Percentiles rank a stretch among this genome's conserved stretches.
Conservation (phyloP, 2,113 vertebrate genomes). For the Notarius quadriscutis region DNA sequence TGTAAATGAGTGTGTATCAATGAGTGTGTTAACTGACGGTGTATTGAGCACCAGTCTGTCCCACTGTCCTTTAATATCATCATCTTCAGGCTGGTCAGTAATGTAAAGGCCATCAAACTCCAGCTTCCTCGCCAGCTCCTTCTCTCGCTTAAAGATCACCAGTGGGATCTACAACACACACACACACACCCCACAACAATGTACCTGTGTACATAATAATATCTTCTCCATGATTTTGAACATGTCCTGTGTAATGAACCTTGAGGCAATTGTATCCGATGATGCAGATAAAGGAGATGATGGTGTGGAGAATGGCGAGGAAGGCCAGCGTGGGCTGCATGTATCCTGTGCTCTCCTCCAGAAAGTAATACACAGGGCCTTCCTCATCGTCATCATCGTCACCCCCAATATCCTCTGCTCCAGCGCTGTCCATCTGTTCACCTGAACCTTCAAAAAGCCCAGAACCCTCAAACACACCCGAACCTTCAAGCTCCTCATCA, state of each 20-base stretch:
- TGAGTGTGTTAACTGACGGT: constrained; percentile 70
- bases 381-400: constrained; percentile 79
- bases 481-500: constrained; percentile 72
- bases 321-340: constrained; percentile 87
- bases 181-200: neutral
- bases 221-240: too few relatives aligned
- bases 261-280: constrained; percentile 96
- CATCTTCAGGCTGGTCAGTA: constrained; percentile 89
- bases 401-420: constrained; percentile 62
- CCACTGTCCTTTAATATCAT: constrained; percentile 93
- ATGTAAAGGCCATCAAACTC: constrained; percentile 91
- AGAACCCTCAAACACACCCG: constrained; percentile 69
- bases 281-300: constrained; percentile 92
- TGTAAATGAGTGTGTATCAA: neutral
- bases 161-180: constrained; percentile 78
- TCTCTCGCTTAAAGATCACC: constrained; percentile 92
- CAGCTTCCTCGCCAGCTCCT: constrained; percentile 90
- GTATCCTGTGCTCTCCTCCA: constrained; percentile 94
- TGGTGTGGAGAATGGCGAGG: constrained; percentile 81
- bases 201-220: neutral
- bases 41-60: constrained; percentile 89
- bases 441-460: constrained; percentile 71
- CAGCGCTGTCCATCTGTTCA: constrained; percentile 76
- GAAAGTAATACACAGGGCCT: constrained; percentile 83
- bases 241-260: constrained; percentile 56